Conservation (phyloP, 2,113 vertebrate genomes). For the Perccottus glenii region DNA sequence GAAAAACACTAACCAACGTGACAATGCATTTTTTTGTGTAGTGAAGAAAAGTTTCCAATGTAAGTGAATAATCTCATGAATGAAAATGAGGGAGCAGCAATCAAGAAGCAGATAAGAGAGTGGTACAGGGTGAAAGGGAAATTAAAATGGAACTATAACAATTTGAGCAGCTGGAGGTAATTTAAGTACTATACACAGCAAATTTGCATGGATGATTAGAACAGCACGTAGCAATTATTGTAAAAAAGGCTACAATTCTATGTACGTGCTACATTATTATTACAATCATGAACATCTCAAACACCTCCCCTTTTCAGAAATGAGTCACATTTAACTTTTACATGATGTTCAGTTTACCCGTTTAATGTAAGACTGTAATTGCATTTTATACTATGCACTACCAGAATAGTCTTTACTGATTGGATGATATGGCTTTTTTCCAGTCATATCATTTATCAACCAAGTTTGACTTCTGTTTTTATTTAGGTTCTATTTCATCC, state of each 20-base stretch:
- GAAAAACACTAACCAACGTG: constrained; percentile 12
- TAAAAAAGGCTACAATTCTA: background rate
- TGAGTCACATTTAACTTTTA: constrained; percentile 20
- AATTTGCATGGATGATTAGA: constrained; percentile 20
- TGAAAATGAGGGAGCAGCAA: constrained; percentile 41
- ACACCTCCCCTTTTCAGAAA: constrained; percentile 14
- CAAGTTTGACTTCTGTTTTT: no score
- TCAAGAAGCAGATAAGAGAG: constrained; percentile 26
- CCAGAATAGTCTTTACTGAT: no score
- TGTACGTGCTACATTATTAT: constrained; percentile 1
- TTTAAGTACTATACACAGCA: constrained; percentile 6
- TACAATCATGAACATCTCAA: constrained; percentile 27
- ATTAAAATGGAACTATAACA: background rate
- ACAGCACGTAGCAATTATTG: constrained; percentile 5
- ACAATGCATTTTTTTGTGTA: constrained; percentile 43
- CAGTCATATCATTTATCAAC: no score
- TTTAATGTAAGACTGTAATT: background rate
- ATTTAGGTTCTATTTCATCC: no score
- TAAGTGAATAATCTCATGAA: constrained; percentile 28
- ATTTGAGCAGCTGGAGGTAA: constrained; percentile 12
- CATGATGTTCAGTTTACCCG: background rate
- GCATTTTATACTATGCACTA: no score
- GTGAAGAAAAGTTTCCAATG: constrained; percentile 38
- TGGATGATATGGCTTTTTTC: no score
- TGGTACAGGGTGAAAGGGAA: constrained; percentile 9